Evolutionary conservation across 2,797 vertebrate species (phyloP), one percentile per base, ranked within the genome.

Genomic region (Sebastolobus altivelis): DNA sequence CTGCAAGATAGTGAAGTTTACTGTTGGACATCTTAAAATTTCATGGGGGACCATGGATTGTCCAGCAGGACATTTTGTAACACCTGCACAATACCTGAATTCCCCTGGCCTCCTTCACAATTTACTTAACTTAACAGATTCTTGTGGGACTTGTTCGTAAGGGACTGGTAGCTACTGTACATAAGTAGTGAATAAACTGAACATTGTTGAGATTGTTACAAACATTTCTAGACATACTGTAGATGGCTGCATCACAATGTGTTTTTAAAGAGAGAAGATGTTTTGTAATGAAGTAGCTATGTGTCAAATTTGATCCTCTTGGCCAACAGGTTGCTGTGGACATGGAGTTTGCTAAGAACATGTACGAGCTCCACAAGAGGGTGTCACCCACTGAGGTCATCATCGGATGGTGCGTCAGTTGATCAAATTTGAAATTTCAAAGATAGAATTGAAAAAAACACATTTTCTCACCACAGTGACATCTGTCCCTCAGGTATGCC

Each of bases 261-360:
- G 25, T 10, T 72, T 1, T 16, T 6, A 31, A 62, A 29, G 8
- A 8, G 5, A 13, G 3, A 12, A 49, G 4, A 18, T 22, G 5
- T 66, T 69, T 40, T 9, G 0, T 16, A 11, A 52, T 37, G 1
- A 38, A 12, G 5, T 27, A 5, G 3, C 6, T 2, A 4, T 22
- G 9, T 11, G 2, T 74, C 2, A 22, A 3, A 29, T 46, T 3
- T 4, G 2, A 3, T 38, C 3, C 6, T 77, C 11, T 58, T 63
- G 79, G 11, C 54, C 27, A 25, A 65, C 88, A 99, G 99, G 99
- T 99, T 79, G 98, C 98, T 6, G 98, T 99, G 75, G 99, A 99
- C 88, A 99, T 99, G 99, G 99, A 99, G 83, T 99, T 99, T 55
- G 98, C 99, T 31, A 99, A 99, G 94, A 99, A 99, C 93, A 99